phyloP scores from a whole-genome alignment of 2,113 vertebrate species.

The Dasyornis broadbenti region DNA sequence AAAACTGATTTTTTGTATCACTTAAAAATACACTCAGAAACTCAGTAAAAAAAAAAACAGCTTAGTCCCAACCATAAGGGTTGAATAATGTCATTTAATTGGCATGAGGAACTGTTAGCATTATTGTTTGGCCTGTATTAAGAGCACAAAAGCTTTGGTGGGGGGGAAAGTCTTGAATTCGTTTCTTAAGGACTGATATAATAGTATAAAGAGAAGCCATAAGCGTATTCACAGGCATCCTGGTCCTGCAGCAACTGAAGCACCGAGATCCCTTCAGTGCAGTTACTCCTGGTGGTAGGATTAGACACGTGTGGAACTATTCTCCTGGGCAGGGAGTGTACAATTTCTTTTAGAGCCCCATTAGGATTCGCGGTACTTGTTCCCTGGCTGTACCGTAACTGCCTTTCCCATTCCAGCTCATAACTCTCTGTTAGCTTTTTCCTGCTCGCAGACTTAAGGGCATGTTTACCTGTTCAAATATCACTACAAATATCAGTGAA shows the following conservation, averaged over 20 bases:
- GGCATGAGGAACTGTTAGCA: background rate
- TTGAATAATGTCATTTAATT: background rate
- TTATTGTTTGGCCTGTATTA: background rate
- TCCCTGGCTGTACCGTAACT: background rate
- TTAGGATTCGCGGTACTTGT: background rate
- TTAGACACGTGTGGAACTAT: rapidly evolving
- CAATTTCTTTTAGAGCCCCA: background rate
- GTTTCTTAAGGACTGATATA: background rate
- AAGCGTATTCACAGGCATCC: background rate
- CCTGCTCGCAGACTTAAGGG: background rate
- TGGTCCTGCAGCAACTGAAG: background rate
- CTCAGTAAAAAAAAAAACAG: background rate
- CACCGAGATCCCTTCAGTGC: background rate
- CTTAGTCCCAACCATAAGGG: background rate
- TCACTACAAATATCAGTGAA: constrained; percentile 31
- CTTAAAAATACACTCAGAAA: background rate
- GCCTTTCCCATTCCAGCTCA: background rate
- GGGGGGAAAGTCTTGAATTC: background rate
- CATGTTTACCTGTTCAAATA: constrained; percentile 55
- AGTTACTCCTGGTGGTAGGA: background rate
- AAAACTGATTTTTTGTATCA: background rate
- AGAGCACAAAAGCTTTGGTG: background rate
- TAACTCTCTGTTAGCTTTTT: constrained; percentile 18
- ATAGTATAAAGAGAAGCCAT: background rate
- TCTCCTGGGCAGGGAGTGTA: background rate